Conservation (phyloP, 2,888 invertebrate genomes). For the Rhaphigaster nebulosa region DNA sequence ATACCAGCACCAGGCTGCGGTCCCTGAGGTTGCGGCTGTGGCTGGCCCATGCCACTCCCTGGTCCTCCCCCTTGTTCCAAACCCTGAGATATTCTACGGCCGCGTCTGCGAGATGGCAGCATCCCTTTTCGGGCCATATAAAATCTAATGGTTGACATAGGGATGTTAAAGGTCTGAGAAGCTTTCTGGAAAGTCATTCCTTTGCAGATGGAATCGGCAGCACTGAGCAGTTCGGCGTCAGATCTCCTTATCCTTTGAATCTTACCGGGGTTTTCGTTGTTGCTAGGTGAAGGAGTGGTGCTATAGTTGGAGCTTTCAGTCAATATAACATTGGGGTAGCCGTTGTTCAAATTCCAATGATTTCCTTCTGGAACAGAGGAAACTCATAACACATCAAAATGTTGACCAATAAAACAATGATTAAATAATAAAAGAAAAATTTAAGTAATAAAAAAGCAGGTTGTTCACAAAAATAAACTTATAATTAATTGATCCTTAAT, state of each 20-base stretch:
- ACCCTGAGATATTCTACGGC: constrained; percentile 70
- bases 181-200: constrained; percentile 91
- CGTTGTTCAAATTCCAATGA: constrained; percentile 64
- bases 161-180: constrained; percentile 88
- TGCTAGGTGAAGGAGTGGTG: constrained; percentile 62
- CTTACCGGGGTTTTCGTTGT: constrained; percentile 62
- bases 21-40: constrained; percentile 20
- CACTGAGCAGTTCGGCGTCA: constrained; percentile 64
- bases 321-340: constrained; percentile 64
- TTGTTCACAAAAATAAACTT: neutral
- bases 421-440: neutral
- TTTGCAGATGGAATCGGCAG: constrained; percentile 85
- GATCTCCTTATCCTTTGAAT: constrained; percentile 64
- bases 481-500: neutral
- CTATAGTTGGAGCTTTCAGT: constrained; percentile 64
- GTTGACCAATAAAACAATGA: constrained; percentile 6
- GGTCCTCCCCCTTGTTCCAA: constrained; percentile 61
- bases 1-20: neutral
- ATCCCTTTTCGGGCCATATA: constrained; percentile 91
- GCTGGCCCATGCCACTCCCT: constrained; percentile 23
- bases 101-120: constrained; percentile 82
- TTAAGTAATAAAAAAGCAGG: neutral
- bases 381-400: constrained; percentile 39
- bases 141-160: constrained; percentile 87
- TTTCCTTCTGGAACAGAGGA: constrained; percentile 60